Base-by-base conservation (phyloP, 1,140 invertebrate genomes). In the Monomorium pharaonis region DNA sequence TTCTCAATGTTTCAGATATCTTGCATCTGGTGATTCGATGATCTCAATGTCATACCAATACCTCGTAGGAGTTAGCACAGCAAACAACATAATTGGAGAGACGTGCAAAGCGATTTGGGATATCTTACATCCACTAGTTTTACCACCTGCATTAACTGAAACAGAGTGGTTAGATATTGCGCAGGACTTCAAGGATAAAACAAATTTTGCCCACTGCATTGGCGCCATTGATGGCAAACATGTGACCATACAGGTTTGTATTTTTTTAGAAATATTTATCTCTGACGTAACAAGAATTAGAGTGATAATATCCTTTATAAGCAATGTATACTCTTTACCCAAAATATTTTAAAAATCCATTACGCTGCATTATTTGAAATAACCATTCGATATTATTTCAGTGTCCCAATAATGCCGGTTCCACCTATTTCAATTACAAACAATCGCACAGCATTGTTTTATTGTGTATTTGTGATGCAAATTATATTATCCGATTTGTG, bases 11-110 rank as follows among this genome's bases (percentile, higher is more conserved):
- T 58, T 60, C 21, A 60, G 24, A 60, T 60, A 60, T 60, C 56
- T 60, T 30, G 56, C 56, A 60, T 60, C 56, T 27, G 56, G 56
- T 60, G 56, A 60, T 60, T 60, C 56, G 12, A 60, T 54, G 51
- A 9, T 21, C n/a, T 54, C 51, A 9, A 54, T 54, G n/a, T 54
- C n/a, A 54, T 54, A 54, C 12, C 56, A 60, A 60, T 60, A 60
- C 27, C 60, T 62, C 9, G 30, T 62, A 30, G 6, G 30, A 62
- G 27, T 33, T 30, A 62, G 5, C 16, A 62, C 60, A 62, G 16
- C 16, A 16, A 62, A 3, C 27, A 62, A 30, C 27, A 62, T 62
- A 62, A 62, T 62, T 30, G 27, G 16, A 30, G 60, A 62, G 7
- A 62, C 60, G 30, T 62, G 60, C 30, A 62, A 62, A 33, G 60